phyloP scores from a whole-genome alignment of 1,140 invertebrate genomes.

The Parasteatoda tepidariorum region DNA sequence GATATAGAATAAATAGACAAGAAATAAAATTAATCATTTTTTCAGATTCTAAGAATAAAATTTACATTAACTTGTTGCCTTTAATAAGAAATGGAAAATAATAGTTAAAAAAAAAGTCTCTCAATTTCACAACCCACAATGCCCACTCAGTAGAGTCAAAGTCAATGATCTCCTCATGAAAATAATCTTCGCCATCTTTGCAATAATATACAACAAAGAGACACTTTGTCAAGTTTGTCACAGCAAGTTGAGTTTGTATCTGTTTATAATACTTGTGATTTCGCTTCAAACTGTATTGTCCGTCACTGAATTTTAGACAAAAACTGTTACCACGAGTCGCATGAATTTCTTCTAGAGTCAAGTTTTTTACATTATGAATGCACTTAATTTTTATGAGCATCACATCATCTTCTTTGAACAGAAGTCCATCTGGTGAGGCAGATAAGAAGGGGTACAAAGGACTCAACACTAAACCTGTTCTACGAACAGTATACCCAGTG shows the following conservation, averaged over 20 bases:
- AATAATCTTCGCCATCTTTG: not conserved
- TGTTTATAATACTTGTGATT: not conserved
- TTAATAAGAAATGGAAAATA: too few species aligned
- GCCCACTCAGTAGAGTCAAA: not conserved
- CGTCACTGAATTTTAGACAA: not conserved
- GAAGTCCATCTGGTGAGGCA: not conserved
- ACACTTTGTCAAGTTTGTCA: not conserved
- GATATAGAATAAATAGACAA: too few species aligned
- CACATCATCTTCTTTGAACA: not conserved
- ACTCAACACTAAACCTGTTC: not conserved
- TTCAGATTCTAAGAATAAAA: too few species aligned
- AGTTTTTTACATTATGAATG: not conserved
- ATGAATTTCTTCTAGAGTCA: not conserved
- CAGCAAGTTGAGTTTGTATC: not conserved
- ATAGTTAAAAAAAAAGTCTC: conserved; percentile 6
- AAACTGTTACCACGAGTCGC: not conserved
- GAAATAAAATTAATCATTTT: too few species aligned
- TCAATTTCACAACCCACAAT: not conserved
- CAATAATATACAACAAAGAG: not conserved
- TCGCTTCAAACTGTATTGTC: not conserved
- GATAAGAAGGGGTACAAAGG: not conserved
- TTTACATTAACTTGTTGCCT: too few species aligned
- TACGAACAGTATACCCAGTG: not conserved
- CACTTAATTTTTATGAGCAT: not conserved
- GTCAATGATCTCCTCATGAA: not conserved